Evolutionary conservation across 1,140 invertebrate genomes (phyloP).

Genomic region (Akabosia matsudoensis): DNA sequence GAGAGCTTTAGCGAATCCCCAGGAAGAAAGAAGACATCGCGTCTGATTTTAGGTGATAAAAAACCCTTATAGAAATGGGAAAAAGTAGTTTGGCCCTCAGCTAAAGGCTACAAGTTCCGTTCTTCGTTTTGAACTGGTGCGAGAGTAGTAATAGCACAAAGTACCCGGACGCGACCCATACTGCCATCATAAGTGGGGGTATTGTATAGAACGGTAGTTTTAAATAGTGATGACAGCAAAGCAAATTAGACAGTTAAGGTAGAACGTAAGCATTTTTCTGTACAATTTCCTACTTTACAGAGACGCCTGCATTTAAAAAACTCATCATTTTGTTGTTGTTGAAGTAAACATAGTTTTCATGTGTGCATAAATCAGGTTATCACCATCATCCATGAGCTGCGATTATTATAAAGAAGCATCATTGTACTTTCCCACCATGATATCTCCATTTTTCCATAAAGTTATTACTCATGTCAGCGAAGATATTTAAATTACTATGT

Average conservation of each 20-base stretch:
- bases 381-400: neutral
- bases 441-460: neutral
- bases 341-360: neutral
- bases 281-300: too few relatives aligned
- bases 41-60: slow-evolving; percentile 22
- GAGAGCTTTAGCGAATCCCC: neutral
- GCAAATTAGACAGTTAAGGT: too few relatives aligned
- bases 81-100: too few relatives aligned
- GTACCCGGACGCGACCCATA: neutral
- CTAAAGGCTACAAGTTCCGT: too few relatives aligned
- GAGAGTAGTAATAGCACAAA: too few relatives aligned
- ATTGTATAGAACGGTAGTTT: too few relatives aligned
- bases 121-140: too few relatives aligned
- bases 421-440: too few relatives aligned
- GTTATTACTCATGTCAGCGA: slow-evolving; percentile 9
- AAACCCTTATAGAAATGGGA: slow-evolving; percentile 6
- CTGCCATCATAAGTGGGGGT: neutral
- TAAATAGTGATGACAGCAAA: too few relatives aligned
- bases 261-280: too few relatives aligned
- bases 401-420: too few relatives aligned
- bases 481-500: neutral
- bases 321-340: neutral
- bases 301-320: neutral
- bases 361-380: neutral
- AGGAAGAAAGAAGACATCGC: slow-evolving; percentile 12